A percentile compares a stretch with the other conserved stretches of the same genome.
These are phyloP conservation scores for Halictus rubicundus DNA, from an alignment of 1,140 invertebrate genomes.

Conservation along the genomic window DNA sequence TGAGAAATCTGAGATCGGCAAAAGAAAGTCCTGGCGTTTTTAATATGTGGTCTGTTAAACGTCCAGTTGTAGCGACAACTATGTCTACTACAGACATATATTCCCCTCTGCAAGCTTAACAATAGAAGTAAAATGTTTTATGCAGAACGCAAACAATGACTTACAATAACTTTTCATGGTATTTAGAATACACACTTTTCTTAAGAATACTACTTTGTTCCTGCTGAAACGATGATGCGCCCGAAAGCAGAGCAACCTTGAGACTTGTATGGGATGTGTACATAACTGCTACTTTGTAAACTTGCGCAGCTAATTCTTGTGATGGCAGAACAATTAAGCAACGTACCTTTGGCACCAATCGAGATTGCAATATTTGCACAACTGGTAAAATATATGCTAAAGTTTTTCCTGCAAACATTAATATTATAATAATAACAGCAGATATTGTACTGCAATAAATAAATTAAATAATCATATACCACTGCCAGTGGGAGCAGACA, in stretches of 20 bases:
- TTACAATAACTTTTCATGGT: neutral
- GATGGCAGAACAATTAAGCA: slow-evolving; percentile 96
- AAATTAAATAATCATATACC: slow-evolving; percentile 79
- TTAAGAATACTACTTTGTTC: slow-evolving; percentile 89
- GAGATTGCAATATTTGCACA: slow-evolving; percentile 84
- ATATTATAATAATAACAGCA: slow-evolving; percentile 7
- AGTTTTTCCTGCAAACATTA: slow-evolving; percentile 86
- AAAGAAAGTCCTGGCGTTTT: slow-evolving; percentile 93
- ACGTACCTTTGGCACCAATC: slow-evolving; percentile 83
- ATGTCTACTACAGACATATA: slow-evolving; percentile 89
- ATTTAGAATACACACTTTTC: slow-evolving; percentile 81
- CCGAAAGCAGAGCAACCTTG: slow-evolving; percentile 87
- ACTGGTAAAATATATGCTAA: slow-evolving; percentile 96
- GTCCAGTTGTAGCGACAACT: slow-evolving; percentile 95
- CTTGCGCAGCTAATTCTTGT: slow-evolving; percentile 94
- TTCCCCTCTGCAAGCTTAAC: slow-evolving; percentile 77
- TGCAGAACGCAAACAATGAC: neutral
- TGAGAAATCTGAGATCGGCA: slow-evolving; percentile 89
- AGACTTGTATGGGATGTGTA: slow-evolving; percentile 88
- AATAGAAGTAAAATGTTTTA: slow-evolving; percentile 42
- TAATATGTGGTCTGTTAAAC: slow-evolving; percentile 95
- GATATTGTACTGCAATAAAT: neutral
- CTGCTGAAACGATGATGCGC: slow-evolving; percentile 85
- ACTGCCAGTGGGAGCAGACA: slow-evolving; percentile 98
- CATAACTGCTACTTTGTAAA: slow-evolving; percentile 90